Evolutionary conservation across 2,113 vertebrate species (phyloP), one percentile per base, ranked within the genome.

Genomic region (Mustela lutreola): DNA sequence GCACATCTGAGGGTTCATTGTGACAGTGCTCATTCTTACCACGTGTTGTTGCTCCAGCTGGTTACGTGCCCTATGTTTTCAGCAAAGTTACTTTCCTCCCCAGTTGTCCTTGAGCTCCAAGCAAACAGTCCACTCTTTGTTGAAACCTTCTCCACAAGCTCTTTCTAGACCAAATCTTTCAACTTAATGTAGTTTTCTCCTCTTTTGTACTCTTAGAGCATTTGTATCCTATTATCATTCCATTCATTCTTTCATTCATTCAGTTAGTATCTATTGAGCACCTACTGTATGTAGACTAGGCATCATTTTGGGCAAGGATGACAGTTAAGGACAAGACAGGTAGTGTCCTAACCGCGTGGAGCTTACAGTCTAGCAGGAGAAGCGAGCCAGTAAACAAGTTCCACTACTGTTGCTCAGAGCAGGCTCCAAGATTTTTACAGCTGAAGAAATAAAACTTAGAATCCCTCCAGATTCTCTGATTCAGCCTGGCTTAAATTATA

Each of bases 401-500:
- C 50, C 11, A 63, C 58, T 48, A 36, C 15, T 19, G 21, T 39
- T 73, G 45, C 22, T 87, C 84, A 83, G 73, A 42, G 53, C 15
- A 70, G 11, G 19, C n/a, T 10, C 73, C 79, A 86, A 81, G 21
- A 8, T 71, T 82, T 76, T 89, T 89, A 36, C 1, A 83, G 19
- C 63, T 48, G 21, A 60, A 87, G 36, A 87, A 90, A 87, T 73
- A 89, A 95, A 83, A 88, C 79, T 42, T 48, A 50, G 28, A 82
- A 89, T 19, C 33, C 33, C 31, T 87, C 26, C 18, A 60, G 28
- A 78, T 60, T 78, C 50, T 89, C 81, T 91, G 48, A 73, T 39
- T 88, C 45, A 65, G 33, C 18, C 28, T 94, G 65, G n/a, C 85
- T 80, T 71, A 93, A 31, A 84, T 90, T 7, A 89, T 86, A 85